Base-by-base conservation (phyloP, 2,113 vertebrate species). In the Poeciliopsis prolifica region DNA sequence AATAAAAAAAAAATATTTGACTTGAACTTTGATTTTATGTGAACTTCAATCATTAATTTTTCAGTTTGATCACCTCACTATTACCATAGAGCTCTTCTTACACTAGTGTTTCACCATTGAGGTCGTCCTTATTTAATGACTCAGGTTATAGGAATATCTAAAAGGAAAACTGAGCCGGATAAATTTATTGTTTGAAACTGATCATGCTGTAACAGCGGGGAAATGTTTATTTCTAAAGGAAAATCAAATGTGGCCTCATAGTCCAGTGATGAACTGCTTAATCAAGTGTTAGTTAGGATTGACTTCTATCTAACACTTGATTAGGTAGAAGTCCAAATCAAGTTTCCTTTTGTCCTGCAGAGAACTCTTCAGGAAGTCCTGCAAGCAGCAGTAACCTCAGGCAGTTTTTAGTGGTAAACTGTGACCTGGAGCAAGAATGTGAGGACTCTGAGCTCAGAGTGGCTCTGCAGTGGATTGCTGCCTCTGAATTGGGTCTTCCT, bases 401-500 rank as follows among this genome's bases (percentile, higher is more conserved):
- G 78, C 95, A 95, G 70, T 88, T 99, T 28, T 87, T 98, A 85
- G 96, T 99, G 87, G 92, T 98, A 72, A 99, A 99, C 91, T 96
- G 96, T 68, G 97, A 98, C 88, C 90, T 98, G 79, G 96, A 96
- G 44, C 91, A 95, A 0, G 96, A 96, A 26, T 90, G 95, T 60
- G 94, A 95, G 0, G 94, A 99, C 0, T 87, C 85, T 0, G 97
- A 99, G 86, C 92, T 99, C 31, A 92, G 96, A 77, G 93, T 95
- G 61, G 95, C 95, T 3, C 93, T 99, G 78, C 97, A 99, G 80
- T 99, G 97, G 98, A 97, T 99, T 13, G 97, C 98, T 0, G 98
- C 97, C 48, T 99, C 97, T 0, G 97, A 99, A 75, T 95, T 99
- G 9, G 97, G 97, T 14, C 94, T 98, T 33, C 94, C 96, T 22